Evolutionary conservation across 2,113 vertebrate genomes (phyloP).

Genomic region (Merops nubicus): DNA sequence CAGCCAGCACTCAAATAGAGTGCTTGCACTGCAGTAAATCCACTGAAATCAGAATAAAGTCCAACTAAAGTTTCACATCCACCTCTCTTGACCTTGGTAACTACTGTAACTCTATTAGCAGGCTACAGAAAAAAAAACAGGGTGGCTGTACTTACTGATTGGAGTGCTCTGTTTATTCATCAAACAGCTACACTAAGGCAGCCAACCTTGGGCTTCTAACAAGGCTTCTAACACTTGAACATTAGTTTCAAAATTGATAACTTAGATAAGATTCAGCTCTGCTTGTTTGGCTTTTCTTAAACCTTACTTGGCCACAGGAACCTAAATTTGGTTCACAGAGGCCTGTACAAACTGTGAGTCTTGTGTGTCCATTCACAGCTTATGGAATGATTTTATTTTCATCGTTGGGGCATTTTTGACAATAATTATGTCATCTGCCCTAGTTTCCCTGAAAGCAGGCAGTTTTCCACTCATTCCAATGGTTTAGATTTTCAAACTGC

Average conservation of each 20-base stretch:
- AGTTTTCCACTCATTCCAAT: neutral
- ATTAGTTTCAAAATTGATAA: constrained; percentile 1
- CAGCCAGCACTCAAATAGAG: neutral
- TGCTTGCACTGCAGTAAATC: neutral
- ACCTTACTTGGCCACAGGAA: constrained; percentile 26
- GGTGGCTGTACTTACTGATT: neutral
- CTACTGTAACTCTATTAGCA: neutral
- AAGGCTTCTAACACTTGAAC: neutral
- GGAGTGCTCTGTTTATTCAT: neutral
- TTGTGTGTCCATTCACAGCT: neutral
- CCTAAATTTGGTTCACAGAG: neutral
- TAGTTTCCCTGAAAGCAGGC: neutral
- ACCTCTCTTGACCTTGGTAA: neutral
- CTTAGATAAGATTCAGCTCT: neutral
- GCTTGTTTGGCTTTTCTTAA: neutral
- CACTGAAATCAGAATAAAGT: neutral
- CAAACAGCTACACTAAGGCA: neutral
- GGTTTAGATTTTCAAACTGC: neutral
- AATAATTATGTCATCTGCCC: neutral
- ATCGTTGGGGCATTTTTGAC: neutral
- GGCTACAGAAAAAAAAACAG: no score
- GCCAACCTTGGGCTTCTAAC: neutral
- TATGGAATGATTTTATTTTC: neutral
- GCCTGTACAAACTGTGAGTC: neutral
- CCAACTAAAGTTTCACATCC: neutral